phyloP scores from a whole-genome alignment of 2,888 invertebrate species.

The Bruchidius siliquastri region DNA sequence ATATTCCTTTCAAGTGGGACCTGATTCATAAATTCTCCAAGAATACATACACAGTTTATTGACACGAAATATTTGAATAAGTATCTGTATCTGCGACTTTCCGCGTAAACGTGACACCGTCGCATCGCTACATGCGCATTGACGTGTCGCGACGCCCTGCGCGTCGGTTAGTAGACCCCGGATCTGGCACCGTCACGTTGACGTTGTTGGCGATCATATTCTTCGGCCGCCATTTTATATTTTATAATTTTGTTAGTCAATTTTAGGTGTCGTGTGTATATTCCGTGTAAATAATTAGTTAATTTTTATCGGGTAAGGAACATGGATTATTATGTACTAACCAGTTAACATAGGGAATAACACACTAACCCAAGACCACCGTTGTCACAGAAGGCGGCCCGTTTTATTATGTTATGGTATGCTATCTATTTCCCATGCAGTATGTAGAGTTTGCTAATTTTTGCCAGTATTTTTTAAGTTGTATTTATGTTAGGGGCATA shows the following conservation, averaged over 20 bases:
- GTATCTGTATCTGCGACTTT: neutral
- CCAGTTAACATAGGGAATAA: neutral
- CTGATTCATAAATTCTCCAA: too few relatives aligned
- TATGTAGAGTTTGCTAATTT: neutral
- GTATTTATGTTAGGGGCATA: neutral
- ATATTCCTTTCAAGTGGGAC: too few relatives aligned
- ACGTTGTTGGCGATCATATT: conserved; percentile 47
- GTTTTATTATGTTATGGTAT: neutral
- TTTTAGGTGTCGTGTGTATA: conserved; percentile 34
- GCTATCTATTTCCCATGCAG: neutral
- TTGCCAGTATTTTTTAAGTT: neutral
- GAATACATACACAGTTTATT: too few relatives aligned
- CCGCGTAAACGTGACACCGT: conserved; percentile 9
- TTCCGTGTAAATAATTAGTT: conserved; percentile 28
- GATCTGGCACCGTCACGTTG: conserved; percentile 52
- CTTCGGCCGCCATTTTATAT: conserved; percentile 43
- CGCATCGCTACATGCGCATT: conserved; percentile 26
- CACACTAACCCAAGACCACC: conserved; percentile 1
- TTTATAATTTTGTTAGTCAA: conserved; percentile 36
- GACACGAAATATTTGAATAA: neutral
- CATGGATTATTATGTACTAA: neutral
- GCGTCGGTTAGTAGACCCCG: conserved; percentile 74
- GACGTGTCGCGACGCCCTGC: conserved; percentile 55
- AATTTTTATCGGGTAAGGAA: conserved; percentile 21
- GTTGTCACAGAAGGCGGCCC: neutral